Conservation (phyloP, 2,888 invertebrate species). For the Pristionchus japonicus region DNA sequence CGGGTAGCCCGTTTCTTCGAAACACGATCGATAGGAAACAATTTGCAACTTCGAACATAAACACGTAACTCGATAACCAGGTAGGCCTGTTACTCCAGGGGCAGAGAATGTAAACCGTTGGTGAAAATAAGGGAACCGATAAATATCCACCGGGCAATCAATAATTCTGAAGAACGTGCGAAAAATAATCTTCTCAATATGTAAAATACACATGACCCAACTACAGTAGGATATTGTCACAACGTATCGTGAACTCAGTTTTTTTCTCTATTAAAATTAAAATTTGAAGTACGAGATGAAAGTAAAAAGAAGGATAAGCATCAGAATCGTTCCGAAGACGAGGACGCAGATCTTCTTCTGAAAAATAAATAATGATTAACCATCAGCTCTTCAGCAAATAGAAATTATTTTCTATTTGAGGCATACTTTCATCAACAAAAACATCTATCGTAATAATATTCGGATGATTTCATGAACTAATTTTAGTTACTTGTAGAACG, state of each 20-base stretch:
- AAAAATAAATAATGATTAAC: no score
- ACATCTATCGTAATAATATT: no score
- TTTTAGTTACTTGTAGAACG: no score
- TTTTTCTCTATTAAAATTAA: constrained; percentile 13
- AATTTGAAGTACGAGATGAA: no score
- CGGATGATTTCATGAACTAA: no score
- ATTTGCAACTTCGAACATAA: background rate
- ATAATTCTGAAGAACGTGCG: constrained; percentile 19
- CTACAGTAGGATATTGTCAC: background rate
- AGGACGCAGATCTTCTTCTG: constrained; percentile 66
- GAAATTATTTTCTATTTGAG: no score
- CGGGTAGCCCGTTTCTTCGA: background rate
- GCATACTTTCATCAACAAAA: no score
- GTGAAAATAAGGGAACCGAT: background rate
- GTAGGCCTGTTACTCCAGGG: no score
- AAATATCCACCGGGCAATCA: background rate
- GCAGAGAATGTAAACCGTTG: background rate
- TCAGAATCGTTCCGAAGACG: constrained; percentile 55
- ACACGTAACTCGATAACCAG: background rate
- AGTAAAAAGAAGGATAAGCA: constrained; percentile 54
- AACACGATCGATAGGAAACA: background rate
- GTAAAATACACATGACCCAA: background rate
- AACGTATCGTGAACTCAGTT: background rate
- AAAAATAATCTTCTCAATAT: background rate
- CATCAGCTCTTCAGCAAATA: no score